Evolutionary conservation across 1,140 invertebrate genomes (phyloP).

Genomic region (Leptoteleia sp.): DNA sequence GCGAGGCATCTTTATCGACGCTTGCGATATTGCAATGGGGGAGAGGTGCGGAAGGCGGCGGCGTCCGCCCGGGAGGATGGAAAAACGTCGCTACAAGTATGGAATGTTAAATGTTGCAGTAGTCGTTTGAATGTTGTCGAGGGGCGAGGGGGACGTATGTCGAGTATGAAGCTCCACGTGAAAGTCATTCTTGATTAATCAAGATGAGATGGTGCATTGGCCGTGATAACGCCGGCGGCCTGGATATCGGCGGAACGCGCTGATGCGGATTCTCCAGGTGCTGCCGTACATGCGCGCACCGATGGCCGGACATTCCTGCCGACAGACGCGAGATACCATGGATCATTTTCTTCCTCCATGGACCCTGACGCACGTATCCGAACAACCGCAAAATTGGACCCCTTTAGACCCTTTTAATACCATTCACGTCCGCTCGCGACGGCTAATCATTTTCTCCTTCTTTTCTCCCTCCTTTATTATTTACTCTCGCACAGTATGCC

Average conservation of each 20-base stretch:
- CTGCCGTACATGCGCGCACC: conserved; percentile 47
- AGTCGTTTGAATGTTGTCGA: conserved; percentile 54
- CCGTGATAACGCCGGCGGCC: conserved; percentile 53
- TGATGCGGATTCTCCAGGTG: conserved; percentile 51
- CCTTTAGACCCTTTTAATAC: conserved; percentile 22
- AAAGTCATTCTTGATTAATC: conserved; percentile 54
- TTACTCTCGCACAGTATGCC: no score
- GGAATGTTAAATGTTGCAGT: conserved; percentile 51
- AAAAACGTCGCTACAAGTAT: conserved; percentile 52
- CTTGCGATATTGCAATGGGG: no score
- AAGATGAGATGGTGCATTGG: conserved; percentile 53
- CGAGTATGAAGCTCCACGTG: conserved; percentile 38
- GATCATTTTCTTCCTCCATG: conserved; percentile 41
- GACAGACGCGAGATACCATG: conserved; percentile 31
- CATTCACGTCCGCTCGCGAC: conserved; percentile 7
- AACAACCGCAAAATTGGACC: conserved; percentile 8
- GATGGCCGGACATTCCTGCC: conserved; percentile 29
- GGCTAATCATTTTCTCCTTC: no score
- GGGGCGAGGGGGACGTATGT: conserved; percentile 32
- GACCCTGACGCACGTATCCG: conserved; percentile 13
- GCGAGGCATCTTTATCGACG: no score
- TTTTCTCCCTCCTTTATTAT: no score
- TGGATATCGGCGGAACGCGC: conserved; percentile 46
- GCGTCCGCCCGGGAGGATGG: no score
- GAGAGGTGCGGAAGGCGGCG: no score